Percentiles rank a stretch among this genome's conserved stretches.
Conservation (phyloP, 1,140 invertebrate genomes). For the Paracyclopina nana region DNA sequence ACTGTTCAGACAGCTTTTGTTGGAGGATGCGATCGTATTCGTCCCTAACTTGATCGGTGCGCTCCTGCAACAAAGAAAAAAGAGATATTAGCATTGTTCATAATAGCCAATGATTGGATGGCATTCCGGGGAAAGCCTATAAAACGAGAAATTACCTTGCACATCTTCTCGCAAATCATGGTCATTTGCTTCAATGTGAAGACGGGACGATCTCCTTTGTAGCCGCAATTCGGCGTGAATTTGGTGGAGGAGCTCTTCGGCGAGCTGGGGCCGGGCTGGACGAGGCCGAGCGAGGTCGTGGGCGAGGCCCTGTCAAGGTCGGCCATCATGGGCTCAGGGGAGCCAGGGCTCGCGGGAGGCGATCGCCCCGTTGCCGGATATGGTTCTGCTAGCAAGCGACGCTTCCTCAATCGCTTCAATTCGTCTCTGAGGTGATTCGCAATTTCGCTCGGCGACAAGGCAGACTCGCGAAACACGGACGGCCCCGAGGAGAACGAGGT, state of each 20-base stretch:
- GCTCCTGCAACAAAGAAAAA: slow-evolving; percentile 5
- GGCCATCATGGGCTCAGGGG: slow-evolving; percentile 3
- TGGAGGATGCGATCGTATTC: slow-evolving; percentile 16
- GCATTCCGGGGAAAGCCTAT: background rate
- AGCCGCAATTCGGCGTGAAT: too few relatives aligned
- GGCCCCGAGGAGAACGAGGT: background rate
- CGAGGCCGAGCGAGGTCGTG: background rate
- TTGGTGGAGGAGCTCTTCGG: background rate
- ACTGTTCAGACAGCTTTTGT: slow-evolving; percentile 16
- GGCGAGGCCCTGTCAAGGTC: background rate
- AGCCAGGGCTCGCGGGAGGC: background rate
- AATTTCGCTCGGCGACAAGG: slow-evolving; percentile 6
- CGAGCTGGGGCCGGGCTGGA: background rate
- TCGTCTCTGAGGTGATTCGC: slow-evolving; percentile 15
- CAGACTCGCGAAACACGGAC: slow-evolving; percentile 8
- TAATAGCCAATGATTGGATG: background rate
- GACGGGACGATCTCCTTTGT: slow-evolving; percentile 3
- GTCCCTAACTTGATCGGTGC: slow-evolving; percentile 13
- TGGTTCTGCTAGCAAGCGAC: background rate
- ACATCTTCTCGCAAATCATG: slow-evolving; percentile 15
- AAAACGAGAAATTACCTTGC: slow-evolving; percentile 4
- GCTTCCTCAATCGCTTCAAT: slow-evolving; percentile 9
- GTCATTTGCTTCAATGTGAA: slow-evolving; percentile 17
- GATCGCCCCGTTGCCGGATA: background rate
- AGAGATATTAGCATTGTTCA: background rate